A percentile compares a stretch with the other conserved stretches of the same genome.
These are phyloP conservation scores for Sparidentex hasta DNA, from an alignment of 2,797 vertebrate species.

Conservation along the genomic window DNA sequence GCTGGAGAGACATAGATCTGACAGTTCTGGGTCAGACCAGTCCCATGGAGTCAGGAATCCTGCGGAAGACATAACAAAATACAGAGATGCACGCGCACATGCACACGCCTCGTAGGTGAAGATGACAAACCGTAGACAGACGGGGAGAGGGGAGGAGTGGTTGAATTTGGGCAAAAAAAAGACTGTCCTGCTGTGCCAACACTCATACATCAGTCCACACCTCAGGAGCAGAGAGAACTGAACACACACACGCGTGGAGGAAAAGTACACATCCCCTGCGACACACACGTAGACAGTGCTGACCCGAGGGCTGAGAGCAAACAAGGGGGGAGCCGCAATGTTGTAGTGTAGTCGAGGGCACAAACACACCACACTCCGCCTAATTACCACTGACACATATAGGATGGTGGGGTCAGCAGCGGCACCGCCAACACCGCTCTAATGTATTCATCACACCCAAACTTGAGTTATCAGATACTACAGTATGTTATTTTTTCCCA, in stretches of 20 bases:
- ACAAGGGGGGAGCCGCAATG: constrained; percentile 46
- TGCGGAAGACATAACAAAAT: constrained; percentile 61
- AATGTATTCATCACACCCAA: constrained; percentile 63
- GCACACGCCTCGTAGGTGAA: constrained; percentile 47
- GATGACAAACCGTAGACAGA: constrained; percentile 56
- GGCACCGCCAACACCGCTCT: constrained; percentile 27
- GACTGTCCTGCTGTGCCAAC: constrained; percentile 42
- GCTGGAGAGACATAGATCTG: constrained; percentile 66
- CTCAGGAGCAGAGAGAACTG: constrained; percentile 31
- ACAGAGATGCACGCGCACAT: constrained; percentile 27
- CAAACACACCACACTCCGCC: constrained; percentile 45
- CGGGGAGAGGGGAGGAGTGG: constrained; percentile 19
- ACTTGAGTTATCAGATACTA: constrained; percentile 58
- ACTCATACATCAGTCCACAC: constrained; percentile 50
- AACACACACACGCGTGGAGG: neutral
- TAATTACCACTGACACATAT: constrained; percentile 70
- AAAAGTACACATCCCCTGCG: constrained; percentile 21
- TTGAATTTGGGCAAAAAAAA: constrained; percentile 44
- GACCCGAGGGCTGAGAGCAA: constrained; percentile 46
- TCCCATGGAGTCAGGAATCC: constrained; percentile 70
- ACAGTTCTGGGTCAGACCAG: constrained; percentile 82
- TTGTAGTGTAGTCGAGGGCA: constrained; percentile 46
- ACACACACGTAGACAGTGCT: constrained; percentile 48
- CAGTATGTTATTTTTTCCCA: constrained; percentile 48
- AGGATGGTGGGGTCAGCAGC: constrained; percentile 58